Conservation (phyloP, 2,113 vertebrate genomes). For the Nothoprocta perdicaria region DNA sequence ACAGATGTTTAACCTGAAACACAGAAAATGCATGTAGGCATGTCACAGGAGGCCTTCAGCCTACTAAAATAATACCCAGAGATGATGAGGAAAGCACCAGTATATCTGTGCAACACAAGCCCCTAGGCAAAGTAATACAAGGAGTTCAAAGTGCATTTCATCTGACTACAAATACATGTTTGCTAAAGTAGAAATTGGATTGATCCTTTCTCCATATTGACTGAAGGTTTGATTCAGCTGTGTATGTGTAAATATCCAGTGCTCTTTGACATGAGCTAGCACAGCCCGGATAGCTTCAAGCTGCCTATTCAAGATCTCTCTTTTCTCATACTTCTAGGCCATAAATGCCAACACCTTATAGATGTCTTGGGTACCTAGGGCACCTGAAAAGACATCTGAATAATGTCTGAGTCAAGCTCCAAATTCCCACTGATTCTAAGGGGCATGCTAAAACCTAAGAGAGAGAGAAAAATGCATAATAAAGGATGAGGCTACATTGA, state of each 20-base stretch:
- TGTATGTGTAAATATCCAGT: neutral
- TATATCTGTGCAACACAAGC: neutral
- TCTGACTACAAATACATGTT: neutral
- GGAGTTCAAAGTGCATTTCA: neutral
- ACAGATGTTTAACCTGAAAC: neutral
- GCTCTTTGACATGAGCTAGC: neutral
- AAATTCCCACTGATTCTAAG: neutral
- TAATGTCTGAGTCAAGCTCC: neutral
- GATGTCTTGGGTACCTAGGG: neutral
- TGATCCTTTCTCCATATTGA: neutral
- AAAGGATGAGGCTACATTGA: neutral
- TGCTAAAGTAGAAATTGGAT: neutral
- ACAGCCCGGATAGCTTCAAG: neutral
- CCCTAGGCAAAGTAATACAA: rapidly evolving
- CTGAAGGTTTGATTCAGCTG: neutral
- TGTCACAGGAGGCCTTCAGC: neutral
- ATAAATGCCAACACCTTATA: neutral
- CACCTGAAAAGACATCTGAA: neutral
- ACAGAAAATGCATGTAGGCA: neutral
- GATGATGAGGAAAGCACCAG: neutral
- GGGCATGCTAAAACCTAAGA: neutral
- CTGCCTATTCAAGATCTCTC: neutral
- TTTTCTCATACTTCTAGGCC: neutral
- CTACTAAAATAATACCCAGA: neutral
- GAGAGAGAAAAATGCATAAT: neutral